phyloP scores from a whole-genome alignment of 2,888 invertebrate species.

The Meloe dianella region DNA sequence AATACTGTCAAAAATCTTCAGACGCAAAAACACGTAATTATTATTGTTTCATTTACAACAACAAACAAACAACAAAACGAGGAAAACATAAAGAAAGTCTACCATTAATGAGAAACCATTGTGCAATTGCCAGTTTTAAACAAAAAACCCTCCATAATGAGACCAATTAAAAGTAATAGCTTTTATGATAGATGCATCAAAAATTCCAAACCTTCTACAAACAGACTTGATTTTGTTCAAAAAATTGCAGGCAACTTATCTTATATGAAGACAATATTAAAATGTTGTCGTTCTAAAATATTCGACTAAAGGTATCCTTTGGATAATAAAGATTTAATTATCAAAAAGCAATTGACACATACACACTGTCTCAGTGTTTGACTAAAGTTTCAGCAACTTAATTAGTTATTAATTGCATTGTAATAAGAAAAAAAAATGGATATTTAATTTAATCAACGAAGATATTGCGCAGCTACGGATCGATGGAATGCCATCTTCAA shows the following conservation, averaged over 20 bases:
- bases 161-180: slow-evolving; percentile 25
- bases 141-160: slow-evolving; percentile 19
- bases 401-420: neutral
- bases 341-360: no score
- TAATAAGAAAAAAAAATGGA: no score
- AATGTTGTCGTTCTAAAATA: no score
- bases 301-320: no score
- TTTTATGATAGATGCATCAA: slow-evolving; percentile 20
- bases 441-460: neutral
- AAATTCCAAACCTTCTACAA: slow-evolving; percentile 18
- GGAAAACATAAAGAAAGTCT: neutral
- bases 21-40: neutral
- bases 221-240: slow-evolving; percentile 13
- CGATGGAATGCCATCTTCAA: neutral
- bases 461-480: neutral
- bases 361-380: no score
- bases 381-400: no score
- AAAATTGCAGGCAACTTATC: no score
- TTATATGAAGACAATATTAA: no score
- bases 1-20: neutral
- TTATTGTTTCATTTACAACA: neutral
- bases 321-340: no score
- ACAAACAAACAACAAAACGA: slow-evolving; percentile 12
- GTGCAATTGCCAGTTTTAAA: slow-evolving; percentile 19
- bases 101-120: slow-evolving; percentile 21